These are phyloP conservation scores for Formica exsecta DNA, from an alignment of 1,140 invertebrate species.

Conservation along the genomic window DNA sequence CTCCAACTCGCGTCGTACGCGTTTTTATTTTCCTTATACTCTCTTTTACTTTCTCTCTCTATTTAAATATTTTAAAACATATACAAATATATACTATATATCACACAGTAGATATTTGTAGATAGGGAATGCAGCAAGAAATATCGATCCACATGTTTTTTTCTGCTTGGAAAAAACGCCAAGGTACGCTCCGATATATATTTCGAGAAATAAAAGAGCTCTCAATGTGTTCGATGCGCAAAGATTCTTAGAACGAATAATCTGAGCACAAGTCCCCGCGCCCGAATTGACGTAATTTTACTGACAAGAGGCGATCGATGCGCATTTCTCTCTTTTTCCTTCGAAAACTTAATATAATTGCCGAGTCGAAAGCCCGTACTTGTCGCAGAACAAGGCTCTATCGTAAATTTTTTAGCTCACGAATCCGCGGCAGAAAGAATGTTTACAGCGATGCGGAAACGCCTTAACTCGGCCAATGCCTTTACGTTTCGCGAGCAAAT, in stretches of 20 bases:
- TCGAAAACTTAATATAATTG: conserved; percentile 36
- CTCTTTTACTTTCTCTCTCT: no score
- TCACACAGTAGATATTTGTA: neutral
- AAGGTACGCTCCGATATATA: neutral
- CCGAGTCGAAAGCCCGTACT: neutral
- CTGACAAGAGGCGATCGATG: neutral
- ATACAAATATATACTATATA: neutral
- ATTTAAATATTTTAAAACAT: conserved; percentile 12
- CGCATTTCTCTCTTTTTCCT: neutral
- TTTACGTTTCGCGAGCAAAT: conserved; percentile 35
- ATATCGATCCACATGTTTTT: neutral
- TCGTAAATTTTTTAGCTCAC: conserved; percentile 23
- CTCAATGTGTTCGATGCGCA: neutral
- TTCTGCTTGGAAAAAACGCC: conserved; percentile 7
- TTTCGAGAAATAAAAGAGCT: conserved; percentile 12
- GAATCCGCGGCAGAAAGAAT: neutral
- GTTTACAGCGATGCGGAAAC: neutral
- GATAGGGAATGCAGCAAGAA: neutral
- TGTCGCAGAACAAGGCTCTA: conserved; percentile 28
- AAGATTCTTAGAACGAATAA: neutral
- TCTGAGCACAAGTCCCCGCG: neutral
- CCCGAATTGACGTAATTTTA: neutral
- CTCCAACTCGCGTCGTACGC: neutral
- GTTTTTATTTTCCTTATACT: neutral
- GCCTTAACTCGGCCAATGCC: conserved; percentile 29